Conservation (phyloP, 2,888 invertebrate genomes). For the Beris morrisii region DNA sequence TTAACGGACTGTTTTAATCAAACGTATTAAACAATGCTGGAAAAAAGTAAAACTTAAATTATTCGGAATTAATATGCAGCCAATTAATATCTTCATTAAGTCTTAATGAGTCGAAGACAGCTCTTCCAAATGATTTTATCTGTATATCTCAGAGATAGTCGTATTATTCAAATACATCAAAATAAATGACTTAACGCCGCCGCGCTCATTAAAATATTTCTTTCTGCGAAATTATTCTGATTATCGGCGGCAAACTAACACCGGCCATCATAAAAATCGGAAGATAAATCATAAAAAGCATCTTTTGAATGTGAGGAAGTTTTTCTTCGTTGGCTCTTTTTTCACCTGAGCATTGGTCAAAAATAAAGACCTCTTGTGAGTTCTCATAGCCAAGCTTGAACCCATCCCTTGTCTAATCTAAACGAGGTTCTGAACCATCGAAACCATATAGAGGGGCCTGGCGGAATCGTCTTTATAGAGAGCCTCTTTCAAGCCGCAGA, state of each 20-base stretch:
- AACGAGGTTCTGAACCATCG: too few relatives aligned
- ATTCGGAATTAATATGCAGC: constrained; percentile 26
- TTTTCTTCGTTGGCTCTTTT: too few relatives aligned
- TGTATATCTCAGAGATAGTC: constrained; percentile 24
- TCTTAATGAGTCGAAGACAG: constrained; percentile 20
- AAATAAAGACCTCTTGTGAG: too few relatives aligned
- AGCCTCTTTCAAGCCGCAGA: too few relatives aligned
- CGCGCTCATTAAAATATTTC: constrained; percentile 25
- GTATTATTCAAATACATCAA: constrained; percentile 32
- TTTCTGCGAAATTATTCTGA: constrained; percentile 18
- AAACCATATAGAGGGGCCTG: too few relatives aligned
- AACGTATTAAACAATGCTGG: too few relatives aligned
- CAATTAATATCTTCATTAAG: constrained; percentile 23
- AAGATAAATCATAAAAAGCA: constrained; percentile 31
- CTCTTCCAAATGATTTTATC: constrained; percentile 20
- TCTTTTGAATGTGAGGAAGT: constrained; percentile 6
- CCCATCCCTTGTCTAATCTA: too few relatives aligned
- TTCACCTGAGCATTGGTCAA: too few relatives aligned
- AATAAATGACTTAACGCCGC: constrained; percentile 32
- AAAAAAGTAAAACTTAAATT: neutral
- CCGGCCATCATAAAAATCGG: constrained; percentile 30
- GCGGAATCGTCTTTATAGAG: too few relatives aligned
- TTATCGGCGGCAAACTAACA: constrained; percentile 28
- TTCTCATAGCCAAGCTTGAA: too few relatives aligned
- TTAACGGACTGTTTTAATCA: too few relatives aligned